Percentiles rank a stretch among this genome's conserved stretches.
These are phyloP conservation scores for Glaucomys volans DNA, from an alignment of 2,113 vertebrate genomes.

Conservation along the genomic window DNA sequence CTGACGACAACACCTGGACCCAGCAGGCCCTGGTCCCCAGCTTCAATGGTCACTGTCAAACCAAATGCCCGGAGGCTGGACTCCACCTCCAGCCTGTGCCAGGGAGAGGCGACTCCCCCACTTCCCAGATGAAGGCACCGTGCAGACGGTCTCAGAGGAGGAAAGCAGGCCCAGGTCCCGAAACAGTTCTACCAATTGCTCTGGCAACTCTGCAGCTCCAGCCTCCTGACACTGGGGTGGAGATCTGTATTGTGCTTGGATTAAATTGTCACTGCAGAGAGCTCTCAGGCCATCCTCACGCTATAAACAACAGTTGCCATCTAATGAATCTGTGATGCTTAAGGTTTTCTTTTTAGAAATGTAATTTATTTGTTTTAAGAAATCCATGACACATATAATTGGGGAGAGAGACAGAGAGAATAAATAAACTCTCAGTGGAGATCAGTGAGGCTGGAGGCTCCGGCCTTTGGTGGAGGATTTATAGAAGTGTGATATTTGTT, in stretches of 20 bases:
- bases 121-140: conserved; percentile 58
- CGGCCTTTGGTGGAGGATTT: background rate
- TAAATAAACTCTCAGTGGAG: background rate
- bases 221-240: conserved; percentile 29
- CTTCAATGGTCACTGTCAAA: too few species aligned
- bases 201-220: conserved; percentile 51
- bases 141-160: conserved; percentile 28
- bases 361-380: background rate
- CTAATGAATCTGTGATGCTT: background rate
- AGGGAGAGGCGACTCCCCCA: conserved; percentile 67
- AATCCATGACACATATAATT: background rate
- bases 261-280: conserved; percentile 1
- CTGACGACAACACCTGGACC: too few species aligned
- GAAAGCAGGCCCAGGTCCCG: conserved; percentile 70
- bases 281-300: background rate
- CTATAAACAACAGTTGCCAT: background rate
- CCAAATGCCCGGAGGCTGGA: too few species aligned
- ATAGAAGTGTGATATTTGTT: conserved; percentile 65
- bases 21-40: too few species aligned
- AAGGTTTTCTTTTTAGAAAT: background rate
- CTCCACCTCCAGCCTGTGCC: too few species aligned
- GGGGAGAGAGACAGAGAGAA: background rate
- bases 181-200: conserved; percentile 55
- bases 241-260: conserved; percentile 42
- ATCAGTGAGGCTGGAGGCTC: background rate